Base-by-base conservation (phyloP, 2,113 vertebrate genomes). In the Thymallus thymallus region DNA sequence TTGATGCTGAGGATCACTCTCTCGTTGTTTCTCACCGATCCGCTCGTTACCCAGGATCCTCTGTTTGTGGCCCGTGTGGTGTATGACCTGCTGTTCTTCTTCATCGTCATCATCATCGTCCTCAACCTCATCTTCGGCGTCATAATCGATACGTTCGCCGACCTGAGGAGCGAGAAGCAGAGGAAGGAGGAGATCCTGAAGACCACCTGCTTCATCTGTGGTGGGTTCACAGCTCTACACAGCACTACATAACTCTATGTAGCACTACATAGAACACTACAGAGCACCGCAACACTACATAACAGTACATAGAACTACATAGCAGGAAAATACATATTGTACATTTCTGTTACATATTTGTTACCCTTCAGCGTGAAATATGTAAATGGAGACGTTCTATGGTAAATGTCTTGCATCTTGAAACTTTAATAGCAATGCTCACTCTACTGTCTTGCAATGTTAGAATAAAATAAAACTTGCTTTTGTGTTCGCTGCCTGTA, bases 61-160 rank as follows among this genome's bases (percentile, higher is more conserved):
- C 90, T 98, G 77, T 99, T 99, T 89, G 95, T 95, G 4, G 97
- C 96, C 0, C 91, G 98, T 29, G 97, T 99, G 81, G 93, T 99
- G 58, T 99, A 97, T 41, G 98, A 99, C 87, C 96, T 99, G 55
- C 91, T 99, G 20, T 99, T 99, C 91, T 99, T 96, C 91, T 99
- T 99, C 89, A 92, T 99, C 56, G 98, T 99, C 73, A 99, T 99
- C 88, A 99, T 99, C 82, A 99, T 99, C 16, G 97, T 99, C 70
- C 94, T 99, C 18, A 99, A 99, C 88, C 94, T 99, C 76, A 99
- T 99, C 83, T 99, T 99, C 79, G 98, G 98, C 71, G 98, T 99
- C 24, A 99, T 99, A 93, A 99, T 99, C 35, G 98, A 99, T 86
- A 99, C 98, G 0, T 99, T 99, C 41, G 98, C 98, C 23, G 98